Evolutionary conservation across 2,797 vertebrate genomes (phyloP).

Genomic region (Lacerta bilineata): DNA sequence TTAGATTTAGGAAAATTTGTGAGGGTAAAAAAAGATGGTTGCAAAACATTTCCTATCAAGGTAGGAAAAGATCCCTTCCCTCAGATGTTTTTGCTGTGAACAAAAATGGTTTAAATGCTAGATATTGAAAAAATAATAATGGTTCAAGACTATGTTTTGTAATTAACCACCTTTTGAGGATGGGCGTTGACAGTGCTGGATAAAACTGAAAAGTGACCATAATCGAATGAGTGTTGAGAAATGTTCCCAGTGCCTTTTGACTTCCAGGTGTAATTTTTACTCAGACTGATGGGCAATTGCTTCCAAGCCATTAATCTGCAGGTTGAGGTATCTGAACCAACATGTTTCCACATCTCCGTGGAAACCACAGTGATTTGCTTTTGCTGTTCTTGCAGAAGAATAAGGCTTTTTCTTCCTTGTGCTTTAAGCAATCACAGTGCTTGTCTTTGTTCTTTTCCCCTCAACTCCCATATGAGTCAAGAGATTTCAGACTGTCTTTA

Average conservation of each 20-base stretch:
- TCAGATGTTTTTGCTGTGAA: constrained; percentile 33
- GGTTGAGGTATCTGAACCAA: constrained; percentile 80
- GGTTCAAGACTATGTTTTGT: background rate
- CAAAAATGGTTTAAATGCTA: background rate
- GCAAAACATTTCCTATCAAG: background rate
- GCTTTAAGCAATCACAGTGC: constrained; percentile 66
- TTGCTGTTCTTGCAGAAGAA: constrained; percentile 73
- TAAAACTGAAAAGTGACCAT: constrained; percentile 38
- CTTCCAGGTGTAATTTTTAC: constrained; percentile 72
- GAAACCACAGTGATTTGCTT: constrained; percentile 79
- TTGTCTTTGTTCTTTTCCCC: constrained; percentile 71
- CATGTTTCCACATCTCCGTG: constrained; percentile 78
- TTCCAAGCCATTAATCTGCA: constrained; percentile 84
- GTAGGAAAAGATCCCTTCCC: constrained; percentile 19
- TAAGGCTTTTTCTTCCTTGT: constrained; percentile 79
- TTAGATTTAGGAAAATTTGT: constrained; percentile 19
- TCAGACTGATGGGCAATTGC: constrained; percentile 73
- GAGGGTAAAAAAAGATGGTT: background rate
- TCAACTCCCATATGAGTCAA: constrained; percentile 63
- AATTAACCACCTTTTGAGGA: constrained; percentile 27
- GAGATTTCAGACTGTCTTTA: constrained; percentile 59
- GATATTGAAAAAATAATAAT: background rate
- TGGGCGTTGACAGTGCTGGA: constrained; percentile 21
- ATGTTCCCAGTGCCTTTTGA: constrained; percentile 52
- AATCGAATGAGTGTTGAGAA: constrained; percentile 28